Conservation (phyloP, 1,140 invertebrate species). For the Leptinotarsa texana region DNA sequence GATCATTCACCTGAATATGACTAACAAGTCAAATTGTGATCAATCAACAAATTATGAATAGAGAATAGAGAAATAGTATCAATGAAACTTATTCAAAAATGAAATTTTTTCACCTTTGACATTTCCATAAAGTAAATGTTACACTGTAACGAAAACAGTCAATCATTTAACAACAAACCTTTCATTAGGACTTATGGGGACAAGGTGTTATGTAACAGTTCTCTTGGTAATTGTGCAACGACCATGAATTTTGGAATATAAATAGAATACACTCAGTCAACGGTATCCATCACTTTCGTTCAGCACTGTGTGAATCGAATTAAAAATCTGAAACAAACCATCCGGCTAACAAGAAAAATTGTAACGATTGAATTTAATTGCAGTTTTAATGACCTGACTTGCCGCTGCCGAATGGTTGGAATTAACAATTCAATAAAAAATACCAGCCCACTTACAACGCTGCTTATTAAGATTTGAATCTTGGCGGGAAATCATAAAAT, state of each 20-base stretch:
- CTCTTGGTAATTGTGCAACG: background rate
- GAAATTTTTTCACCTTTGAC: too few relatives aligned
- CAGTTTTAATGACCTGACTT: background rate
- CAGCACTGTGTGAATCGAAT: background rate
- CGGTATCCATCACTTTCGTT: background rate
- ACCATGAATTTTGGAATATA: background rate
- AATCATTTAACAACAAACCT: background rate
- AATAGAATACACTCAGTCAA: background rate
- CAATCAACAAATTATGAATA: too few relatives aligned
- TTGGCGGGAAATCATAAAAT: background rate
- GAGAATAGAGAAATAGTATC: too few relatives aligned
- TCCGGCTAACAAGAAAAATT: background rate
- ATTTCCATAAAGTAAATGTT: background rate
- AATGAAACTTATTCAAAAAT: too few relatives aligned
- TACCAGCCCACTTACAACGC: background rate
- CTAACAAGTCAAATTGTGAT: too few relatives aligned
- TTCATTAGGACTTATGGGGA: background rate
- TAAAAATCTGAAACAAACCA: background rate
- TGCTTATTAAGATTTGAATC: slow-evolving; percentile 5
- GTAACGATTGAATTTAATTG: slow-evolving; percentile 1
- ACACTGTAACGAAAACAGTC: background rate
- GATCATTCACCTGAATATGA: too few relatives aligned
- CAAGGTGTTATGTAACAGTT: background rate
- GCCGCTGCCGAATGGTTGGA: background rate
- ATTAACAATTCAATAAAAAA: slow-evolving; percentile 3